phyloP scores from a whole-genome alignment of 2,797 vertebrate genomes.

The Sebastes itinus region DNA sequence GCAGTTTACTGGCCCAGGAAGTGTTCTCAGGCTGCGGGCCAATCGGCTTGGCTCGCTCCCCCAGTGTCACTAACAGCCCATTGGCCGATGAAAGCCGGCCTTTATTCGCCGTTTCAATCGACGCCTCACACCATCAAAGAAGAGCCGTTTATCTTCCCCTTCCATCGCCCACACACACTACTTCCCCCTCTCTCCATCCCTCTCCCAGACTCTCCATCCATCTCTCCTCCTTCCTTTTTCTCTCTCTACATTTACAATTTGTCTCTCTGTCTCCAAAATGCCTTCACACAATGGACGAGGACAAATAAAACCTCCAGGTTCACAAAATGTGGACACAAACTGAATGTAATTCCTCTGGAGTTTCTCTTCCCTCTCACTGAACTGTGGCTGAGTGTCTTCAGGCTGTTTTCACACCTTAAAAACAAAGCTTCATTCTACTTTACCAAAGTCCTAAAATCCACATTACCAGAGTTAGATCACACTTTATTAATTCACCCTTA shows the following conservation, averaged over 20 bases:
- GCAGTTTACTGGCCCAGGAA: conserved; percentile 77
- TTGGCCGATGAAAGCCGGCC: conserved; percentile 79
- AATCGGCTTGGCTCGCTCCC: conserved; percentile 76
- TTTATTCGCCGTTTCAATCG: conserved; percentile 77
- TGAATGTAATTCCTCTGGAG: neutral
- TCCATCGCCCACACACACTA: conserved; percentile 41
- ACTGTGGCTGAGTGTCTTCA: neutral
- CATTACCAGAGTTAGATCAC: neutral
- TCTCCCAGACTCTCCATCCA: conserved; percentile 30
- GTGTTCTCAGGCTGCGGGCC: conserved; percentile 80
- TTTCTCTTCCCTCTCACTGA: neutral
- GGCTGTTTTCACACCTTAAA: neutral
- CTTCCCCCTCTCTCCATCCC: conserved; percentile 24
- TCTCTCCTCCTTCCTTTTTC: conserved; percentile 8
- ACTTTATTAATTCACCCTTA: too few species aligned
- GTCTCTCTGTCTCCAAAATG: conserved; percentile 33
- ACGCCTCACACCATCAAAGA: conserved; percentile 74
- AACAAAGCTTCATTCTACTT: neutral
- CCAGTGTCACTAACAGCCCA: conserved; percentile 77
- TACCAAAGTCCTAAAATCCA: neutral
- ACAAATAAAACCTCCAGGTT: neutral
- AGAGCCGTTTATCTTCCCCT: conserved; percentile 63
- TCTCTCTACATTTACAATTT: conserved; percentile 21
- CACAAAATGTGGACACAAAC: neutral
- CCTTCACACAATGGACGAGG: neutral